Percentiles rank a stretch among this genome's conserved stretches.
Evolutionary conservation across 2,888 invertebrate genomes (phyloP).

Genomic region (Tipula unca): DNA sequence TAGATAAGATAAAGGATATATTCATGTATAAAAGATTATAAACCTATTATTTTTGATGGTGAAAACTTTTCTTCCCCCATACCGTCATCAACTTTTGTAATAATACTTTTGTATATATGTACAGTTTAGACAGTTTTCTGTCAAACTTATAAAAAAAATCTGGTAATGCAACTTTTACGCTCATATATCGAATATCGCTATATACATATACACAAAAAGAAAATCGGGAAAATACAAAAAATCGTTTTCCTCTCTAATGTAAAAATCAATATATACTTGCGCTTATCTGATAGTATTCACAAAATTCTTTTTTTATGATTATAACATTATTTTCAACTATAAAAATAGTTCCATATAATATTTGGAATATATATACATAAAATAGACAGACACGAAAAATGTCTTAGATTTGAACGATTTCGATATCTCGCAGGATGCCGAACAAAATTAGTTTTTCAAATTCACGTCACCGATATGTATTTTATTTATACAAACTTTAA

Average conservation of each 20-base stretch:
- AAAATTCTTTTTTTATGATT: background rate
- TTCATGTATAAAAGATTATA: background rate
- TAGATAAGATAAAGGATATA: background rate
- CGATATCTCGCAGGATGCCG: too few relatives aligned
- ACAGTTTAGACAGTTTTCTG: background rate
- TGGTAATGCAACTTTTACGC: background rate
- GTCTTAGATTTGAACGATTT: too few relatives aligned
- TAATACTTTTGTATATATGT: background rate
- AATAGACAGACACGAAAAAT: too few relatives aligned
- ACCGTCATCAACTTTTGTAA: background rate
- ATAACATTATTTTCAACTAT: background rate
- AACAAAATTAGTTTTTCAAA: background rate
- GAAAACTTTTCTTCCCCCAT: background rate
- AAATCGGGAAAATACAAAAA: background rate
- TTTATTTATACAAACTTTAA: too few relatives aligned
- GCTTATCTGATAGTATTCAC: background rate
- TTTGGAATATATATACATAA: too few relatives aligned
- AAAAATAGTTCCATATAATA: too few relatives aligned
- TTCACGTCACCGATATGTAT: too few relatives aligned
- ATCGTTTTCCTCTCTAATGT: background rate
- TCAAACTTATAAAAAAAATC: background rate
- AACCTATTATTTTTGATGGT: background rate
- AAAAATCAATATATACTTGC: background rate
- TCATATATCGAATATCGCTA: background rate
- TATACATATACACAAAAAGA: background rate